phyloP scores from a whole-genome alignment of 2,888 invertebrate species.

The Xanthorhoe spadicearia region DNA sequence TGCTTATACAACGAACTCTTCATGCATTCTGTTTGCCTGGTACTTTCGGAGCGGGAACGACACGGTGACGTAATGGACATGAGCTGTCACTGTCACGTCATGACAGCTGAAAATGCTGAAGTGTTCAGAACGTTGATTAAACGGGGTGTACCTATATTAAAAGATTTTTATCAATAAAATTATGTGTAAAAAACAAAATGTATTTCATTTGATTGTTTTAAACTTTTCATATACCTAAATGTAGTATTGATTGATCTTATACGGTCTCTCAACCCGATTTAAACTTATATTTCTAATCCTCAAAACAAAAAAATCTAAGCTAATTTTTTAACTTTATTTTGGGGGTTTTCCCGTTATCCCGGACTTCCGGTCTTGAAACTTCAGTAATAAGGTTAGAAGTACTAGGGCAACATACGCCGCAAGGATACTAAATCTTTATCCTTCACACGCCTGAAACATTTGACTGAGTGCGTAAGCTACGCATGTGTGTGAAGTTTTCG shows the following conservation, averaged over 20 bases:
- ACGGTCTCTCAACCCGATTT: background rate
- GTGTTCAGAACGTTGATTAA: constrained; percentile 3
- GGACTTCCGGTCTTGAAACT: constrained; percentile 68
- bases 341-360: constrained; percentile 9
- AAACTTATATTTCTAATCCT: background rate
- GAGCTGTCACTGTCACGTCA: constrained; percentile 72
- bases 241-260: background rate
- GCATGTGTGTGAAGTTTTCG: constrained; percentile 40
- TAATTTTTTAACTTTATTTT: constrained; percentile 10
- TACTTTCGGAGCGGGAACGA: constrained; percentile 70
- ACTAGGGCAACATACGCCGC: constrained; percentile 65
- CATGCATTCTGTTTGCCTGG: constrained; percentile 67
- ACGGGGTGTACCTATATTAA: background rate
- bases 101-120: constrained; percentile 50
- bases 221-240: background rate
- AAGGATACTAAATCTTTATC: constrained; percentile 51
- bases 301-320: background rate
- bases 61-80: constrained; percentile 81
- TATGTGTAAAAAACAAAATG: background rate
- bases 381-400: constrained; percentile 82
- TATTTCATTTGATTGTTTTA: background rate
- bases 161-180: background rate
- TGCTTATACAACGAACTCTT: constrained; percentile 51
- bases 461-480: constrained; percentile 49
- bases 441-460: constrained; percentile 32